Conservation (phyloP, 92 coral and sea anemone species). For the Heteractis magnifica region DNA sequence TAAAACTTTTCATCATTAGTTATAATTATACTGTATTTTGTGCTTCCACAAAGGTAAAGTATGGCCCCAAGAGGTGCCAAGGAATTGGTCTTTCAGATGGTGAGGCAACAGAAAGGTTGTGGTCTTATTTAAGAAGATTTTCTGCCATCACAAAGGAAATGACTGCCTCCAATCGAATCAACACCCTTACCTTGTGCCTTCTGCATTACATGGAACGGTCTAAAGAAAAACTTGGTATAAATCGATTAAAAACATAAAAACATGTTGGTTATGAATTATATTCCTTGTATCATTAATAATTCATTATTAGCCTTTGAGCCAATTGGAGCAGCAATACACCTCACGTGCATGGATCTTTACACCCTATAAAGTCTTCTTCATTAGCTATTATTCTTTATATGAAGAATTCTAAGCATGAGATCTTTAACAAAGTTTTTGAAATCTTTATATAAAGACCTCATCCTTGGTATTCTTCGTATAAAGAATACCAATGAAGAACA, state of each 20-base stretch:
- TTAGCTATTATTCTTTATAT: no score
- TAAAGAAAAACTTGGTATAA: constrained; percentile 28
- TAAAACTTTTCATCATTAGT: not conserved
- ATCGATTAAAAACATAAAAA: not conserved
- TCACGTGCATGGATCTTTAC: no score
- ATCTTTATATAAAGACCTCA: no score
- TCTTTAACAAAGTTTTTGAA: no score
- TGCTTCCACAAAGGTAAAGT: constrained; percentile 13
- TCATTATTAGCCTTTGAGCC: no score
- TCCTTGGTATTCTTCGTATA: no score
- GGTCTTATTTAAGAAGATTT: constrained; percentile 29
- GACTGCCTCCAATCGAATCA: constrained; percentile 23
- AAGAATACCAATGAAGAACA: no score
- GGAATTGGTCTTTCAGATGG: constrained; percentile 31
- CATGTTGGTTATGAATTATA: not conserved
- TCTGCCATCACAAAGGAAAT: constrained; percentile 31
- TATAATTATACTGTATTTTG: constrained; percentile 4
- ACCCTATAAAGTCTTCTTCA: no score
- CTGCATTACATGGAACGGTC: constrained; percentile 27
- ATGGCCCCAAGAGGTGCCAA: constrained; percentile 27
- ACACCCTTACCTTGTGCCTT: constrained; percentile 32
- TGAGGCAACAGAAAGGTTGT: constrained; percentile 12
- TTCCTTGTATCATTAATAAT: not conserved
- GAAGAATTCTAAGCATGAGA: no score
- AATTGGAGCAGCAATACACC: no score